Conservation (phyloP, 2,797 vertebrate species). For the Molossus alvarezi region DNA sequence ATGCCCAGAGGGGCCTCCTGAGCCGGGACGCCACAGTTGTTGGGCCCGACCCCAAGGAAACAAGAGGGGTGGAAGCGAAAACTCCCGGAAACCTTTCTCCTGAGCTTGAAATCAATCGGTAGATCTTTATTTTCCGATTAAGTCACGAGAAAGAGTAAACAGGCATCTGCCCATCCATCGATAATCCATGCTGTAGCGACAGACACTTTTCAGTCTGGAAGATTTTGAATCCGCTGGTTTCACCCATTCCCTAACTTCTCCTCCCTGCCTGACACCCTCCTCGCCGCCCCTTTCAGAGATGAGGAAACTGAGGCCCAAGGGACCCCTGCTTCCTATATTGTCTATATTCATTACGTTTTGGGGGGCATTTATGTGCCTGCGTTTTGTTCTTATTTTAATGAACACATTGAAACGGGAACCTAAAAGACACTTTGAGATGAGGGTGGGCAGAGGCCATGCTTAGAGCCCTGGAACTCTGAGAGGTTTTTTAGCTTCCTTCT, state of each 20-base stretch:
- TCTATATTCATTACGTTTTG: not conserved
- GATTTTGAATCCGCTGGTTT: not conserved
- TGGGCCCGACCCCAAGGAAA: not conserved
- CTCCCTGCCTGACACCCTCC: not conserved
- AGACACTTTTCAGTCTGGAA: not conserved
- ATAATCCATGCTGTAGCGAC: not conserved
- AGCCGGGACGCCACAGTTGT: not conserved
- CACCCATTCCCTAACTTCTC: not conserved
- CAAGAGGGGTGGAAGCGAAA: not conserved
- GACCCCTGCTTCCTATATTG: not conserved
- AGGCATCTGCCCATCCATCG: not conserved
- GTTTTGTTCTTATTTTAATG: conserved; percentile 42
- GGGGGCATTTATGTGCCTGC: not conserved
- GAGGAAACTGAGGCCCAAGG: not conserved
- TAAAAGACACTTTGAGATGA: not conserved
- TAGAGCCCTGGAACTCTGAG: not conserved
- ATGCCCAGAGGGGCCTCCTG: not conserved
- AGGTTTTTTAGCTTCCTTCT: not conserved
- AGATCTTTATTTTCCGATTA: not conserved
- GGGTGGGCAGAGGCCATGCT: not conserved
- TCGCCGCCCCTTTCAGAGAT: not conserved
- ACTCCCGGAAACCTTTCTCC: not conserved
- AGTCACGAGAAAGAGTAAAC: not conserved
- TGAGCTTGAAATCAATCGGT: not conserved
- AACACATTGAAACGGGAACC: conserved; percentile 19